Percentiles rank a stretch among this genome's conserved stretches.
Conservation (phyloP, 2,888 invertebrate species). For the Tipula unca region DNA sequence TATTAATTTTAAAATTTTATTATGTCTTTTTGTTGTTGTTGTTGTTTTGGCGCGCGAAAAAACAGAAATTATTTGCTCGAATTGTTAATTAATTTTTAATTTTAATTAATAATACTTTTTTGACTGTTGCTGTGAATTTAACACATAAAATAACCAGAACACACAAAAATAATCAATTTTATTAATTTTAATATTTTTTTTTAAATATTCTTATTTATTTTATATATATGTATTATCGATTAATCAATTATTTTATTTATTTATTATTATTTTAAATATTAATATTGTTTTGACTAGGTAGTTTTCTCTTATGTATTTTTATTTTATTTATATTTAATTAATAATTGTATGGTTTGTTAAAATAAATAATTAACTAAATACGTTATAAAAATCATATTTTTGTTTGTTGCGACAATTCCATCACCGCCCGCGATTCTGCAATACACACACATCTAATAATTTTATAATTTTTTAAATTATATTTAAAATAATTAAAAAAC, state of each 20-base stretch:
- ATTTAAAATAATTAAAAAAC: not conserved
- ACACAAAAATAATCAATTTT: not conserved
- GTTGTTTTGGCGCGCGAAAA: not conserved
- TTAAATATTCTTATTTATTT: not conserved
- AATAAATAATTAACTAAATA: not conserved
- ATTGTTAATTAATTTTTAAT: not conserved
- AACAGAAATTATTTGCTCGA: not conserved
- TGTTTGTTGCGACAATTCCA: not conserved
- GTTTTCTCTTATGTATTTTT: not conserved
- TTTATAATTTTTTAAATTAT: no score
- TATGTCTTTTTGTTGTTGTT: not conserved
- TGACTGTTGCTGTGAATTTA: not conserved
- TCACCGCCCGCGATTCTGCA: not conserved
- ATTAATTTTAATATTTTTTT: not conserved
- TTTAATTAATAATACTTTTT: not conserved
- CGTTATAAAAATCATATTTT: not conserved
- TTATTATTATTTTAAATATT: not conserved
- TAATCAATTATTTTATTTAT: not conserved
- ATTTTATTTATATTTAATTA: not conserved
- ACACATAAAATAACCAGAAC: not conserved
- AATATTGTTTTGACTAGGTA: slow-evolving; percentile 9
- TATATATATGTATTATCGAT: no score
- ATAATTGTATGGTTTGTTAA: not conserved
- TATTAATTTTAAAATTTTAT: not conserved
- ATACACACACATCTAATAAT: not conserved